These are phyloP conservation scores for Colletes gigas DNA, from an alignment of 1,140 invertebrate genomes.

Conservation along the genomic window DNA sequence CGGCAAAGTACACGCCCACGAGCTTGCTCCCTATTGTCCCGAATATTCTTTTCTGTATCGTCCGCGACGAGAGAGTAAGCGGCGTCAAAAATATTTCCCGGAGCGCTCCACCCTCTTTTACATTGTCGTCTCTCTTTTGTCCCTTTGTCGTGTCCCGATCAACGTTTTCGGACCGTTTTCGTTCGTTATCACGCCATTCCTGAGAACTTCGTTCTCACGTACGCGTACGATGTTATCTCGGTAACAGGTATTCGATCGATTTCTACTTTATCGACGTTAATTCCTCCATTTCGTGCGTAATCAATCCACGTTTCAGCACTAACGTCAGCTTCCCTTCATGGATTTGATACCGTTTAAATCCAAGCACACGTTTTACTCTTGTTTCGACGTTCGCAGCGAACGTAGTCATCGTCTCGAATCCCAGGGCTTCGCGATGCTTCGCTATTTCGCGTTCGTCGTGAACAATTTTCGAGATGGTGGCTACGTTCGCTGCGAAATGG, in stretches of 20 bases:
- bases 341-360: conserved; percentile 4
- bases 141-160: conserved; percentile 49
- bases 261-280: background rate
- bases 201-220: background rate
- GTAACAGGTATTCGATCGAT: background rate
- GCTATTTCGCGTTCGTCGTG: background rate
- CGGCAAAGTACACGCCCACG: conserved; percentile 46
- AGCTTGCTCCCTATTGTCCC: conserved; percentile 55
- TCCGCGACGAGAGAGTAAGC: conserved; percentile 56
- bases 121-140: conserved; percentile 40
- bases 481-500: conserved; percentile 50
- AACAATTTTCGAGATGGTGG: background rate
- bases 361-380: conserved; percentile 55
- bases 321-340: background rate
- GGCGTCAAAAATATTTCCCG: conserved; percentile 67
- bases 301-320: conserved; percentile 32
- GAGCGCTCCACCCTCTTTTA: conserved; percentile 42
- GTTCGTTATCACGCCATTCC: conserved; percentile 20
- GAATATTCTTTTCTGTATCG: conserved; percentile 60
- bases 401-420: conserved; percentile 16
- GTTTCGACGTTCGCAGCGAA: conserved; percentile 39
- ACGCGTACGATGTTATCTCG: too few species aligned
- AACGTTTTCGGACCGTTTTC: conserved; percentile 25
- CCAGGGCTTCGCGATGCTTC: background rate
- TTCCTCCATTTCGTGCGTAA: background rate